These are phyloP conservation scores for Temnothorax rugatulus DNA, from an alignment of 2,888 invertebrate species.

Conservation along the genomic window DNA sequence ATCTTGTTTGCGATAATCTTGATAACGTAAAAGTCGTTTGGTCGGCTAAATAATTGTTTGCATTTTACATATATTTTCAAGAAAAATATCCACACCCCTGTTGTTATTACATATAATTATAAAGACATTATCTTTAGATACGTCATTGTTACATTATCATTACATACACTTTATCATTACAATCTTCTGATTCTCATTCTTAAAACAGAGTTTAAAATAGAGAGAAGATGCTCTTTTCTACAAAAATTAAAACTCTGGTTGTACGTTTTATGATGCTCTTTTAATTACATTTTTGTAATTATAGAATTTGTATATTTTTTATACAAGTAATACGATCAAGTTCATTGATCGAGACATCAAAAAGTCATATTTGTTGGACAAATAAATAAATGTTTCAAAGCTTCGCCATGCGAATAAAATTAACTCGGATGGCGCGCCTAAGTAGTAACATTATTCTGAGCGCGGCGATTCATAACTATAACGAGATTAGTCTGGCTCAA, in stretches of 20 bases:
- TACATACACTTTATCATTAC: background rate
- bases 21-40: conserved; percentile 2
- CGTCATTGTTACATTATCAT: background rate
- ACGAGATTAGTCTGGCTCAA: conserved; percentile 79
- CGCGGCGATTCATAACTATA: conserved; percentile 81
- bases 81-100: background rate
- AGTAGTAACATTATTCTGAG: conserved; percentile 78
- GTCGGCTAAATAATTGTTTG: conserved; percentile 8
- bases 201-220: background rate
- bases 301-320: background rate
- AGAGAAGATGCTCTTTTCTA: background rate
- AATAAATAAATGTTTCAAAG: conserved; percentile 1
- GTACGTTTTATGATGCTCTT: background rate
- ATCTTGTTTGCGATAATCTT: conserved; percentile 35
- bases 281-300: background rate
- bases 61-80: background rate
- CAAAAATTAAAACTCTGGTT: background rate
- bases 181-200: background rate
- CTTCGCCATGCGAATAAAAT: conserved; percentile 72
- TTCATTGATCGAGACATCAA: background rate
- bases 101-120: background rate
- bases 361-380: background rate
- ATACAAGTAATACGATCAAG: background rate
- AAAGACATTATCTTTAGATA: background rate
- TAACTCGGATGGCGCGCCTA: conserved; percentile 70